A percentile compares a stretch with the other conserved stretches of the same genome.
These are phyloP conservation scores for Ophiodon elongatus DNA, from an alignment of 2,113 vertebrate genomes.

Conservation along the genomic window DNA sequence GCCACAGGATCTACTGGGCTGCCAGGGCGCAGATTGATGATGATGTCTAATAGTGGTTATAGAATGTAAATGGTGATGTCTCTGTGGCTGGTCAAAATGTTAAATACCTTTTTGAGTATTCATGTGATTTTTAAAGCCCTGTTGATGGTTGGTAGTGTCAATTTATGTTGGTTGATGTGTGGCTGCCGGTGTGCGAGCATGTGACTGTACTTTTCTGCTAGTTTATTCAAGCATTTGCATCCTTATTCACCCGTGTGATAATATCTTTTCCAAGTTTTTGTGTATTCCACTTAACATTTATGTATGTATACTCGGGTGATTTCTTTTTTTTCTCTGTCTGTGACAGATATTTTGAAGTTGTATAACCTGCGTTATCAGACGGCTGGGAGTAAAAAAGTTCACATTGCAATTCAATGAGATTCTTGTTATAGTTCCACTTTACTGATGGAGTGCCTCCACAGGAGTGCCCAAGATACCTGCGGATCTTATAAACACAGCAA, in stretches of 20 bases:
- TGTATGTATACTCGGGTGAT: background rate
- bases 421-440: conserved; percentile 33
- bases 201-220: conserved; percentile 3
- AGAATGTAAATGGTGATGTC: conserved; percentile 60
- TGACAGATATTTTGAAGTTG: background rate
- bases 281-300: background rate
- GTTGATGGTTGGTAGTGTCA: conserved; percentile 40
- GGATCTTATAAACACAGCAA: conserved; percentile 61
- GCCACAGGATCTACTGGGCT: background rate
- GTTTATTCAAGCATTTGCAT: background rate
- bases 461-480: conserved; percentile 52
- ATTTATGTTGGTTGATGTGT: conserved; percentile 21
- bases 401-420: conserved; percentile 40
- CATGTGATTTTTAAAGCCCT: conserved; percentile 12
- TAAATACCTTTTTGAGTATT: conserved; percentile 45
- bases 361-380: background rate
- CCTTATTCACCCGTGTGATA: background rate
- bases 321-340: background rate
- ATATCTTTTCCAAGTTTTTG: background rate
- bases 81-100: conserved; percentile 34
- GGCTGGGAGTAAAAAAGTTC: conserved; percentile 14
- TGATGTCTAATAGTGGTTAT: conserved; percentile 41
- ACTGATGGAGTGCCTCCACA: conserved; percentile 58
- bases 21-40: conserved; percentile 52
- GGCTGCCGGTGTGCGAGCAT: background rate